These are phyloP conservation scores for Drusus annulatus DNA, from an alignment of 1,140 invertebrate genomes.

Conservation along the genomic window DNA sequence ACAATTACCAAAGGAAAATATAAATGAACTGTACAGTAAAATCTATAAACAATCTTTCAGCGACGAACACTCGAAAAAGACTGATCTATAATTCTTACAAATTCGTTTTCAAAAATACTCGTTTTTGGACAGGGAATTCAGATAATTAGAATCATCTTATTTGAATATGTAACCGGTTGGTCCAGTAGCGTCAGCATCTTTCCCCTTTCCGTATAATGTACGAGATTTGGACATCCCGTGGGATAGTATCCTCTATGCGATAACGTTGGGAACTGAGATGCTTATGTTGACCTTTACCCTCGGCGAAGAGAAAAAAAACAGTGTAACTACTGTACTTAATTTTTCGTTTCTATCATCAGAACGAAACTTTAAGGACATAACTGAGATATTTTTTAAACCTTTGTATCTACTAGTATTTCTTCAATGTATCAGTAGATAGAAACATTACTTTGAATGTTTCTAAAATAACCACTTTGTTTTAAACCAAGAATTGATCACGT, in stretches of 20 bases:
- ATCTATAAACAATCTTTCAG: background rate
- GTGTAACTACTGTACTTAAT: background rate
- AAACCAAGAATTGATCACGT: too few species aligned
- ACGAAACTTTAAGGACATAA: too few species aligned
- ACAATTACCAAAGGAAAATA: too few species aligned
- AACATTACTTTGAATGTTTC: too few species aligned
- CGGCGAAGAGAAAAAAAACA: background rate
- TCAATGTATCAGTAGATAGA: too few species aligned
- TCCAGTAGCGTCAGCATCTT: constrained; percentile 45
- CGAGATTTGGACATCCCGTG: constrained; percentile 27
- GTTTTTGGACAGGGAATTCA: background rate
- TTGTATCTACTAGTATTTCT: too few species aligned
- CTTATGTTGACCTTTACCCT: constrained; percentile 1
- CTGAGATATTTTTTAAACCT: too few species aligned
- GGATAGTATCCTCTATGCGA: background rate
- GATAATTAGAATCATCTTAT: constrained; percentile 26
- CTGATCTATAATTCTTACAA: constrained; percentile 25
- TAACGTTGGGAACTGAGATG: constrained; percentile 6
- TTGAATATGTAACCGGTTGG: constrained; percentile 48
- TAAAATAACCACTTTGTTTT: too few species aligned
- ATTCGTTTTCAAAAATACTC: background rate
- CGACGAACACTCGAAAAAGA: background rate
- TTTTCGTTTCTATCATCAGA: too few species aligned
- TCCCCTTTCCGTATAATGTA: constrained; percentile 31
- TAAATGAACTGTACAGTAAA: too few species aligned